A percentile compares a stretch with the other conserved stretches of the same genome.
These are phyloP conservation scores for Cecidostiba fungosa DNA, from an alignment of 2,888 invertebrate species.

Conservation along the genomic window DNA sequence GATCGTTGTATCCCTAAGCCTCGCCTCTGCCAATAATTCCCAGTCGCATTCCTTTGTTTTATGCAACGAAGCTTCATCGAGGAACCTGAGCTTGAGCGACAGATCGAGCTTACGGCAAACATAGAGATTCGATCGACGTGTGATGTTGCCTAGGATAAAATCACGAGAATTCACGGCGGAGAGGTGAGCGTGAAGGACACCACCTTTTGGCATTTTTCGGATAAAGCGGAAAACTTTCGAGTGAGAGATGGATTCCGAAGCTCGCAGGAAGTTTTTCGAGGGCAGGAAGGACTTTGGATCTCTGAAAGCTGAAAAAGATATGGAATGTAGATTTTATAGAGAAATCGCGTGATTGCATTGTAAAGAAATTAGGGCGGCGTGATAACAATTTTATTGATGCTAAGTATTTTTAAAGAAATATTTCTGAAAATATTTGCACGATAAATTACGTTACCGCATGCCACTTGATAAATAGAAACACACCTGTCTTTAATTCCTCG, in stretches of 20 bases:
- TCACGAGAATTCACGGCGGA: slow-evolving; percentile 84
- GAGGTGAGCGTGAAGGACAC: slow-evolving; percentile 86
- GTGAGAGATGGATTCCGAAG: slow-evolving; percentile 82
- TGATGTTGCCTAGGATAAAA: slow-evolving; percentile 83
- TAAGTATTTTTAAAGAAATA: neutral
- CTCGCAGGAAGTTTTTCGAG: slow-evolving; percentile 85
- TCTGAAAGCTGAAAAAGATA: slow-evolving; percentile 67
- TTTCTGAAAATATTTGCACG: neutral
- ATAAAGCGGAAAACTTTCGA: slow-evolving; percentile 87
- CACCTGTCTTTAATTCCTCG: slow-evolving; percentile 81
- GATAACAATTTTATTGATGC: neutral
- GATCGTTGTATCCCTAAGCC: slow-evolving; percentile 75
- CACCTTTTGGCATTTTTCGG: slow-evolving; percentile 88
- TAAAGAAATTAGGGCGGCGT: neutral
- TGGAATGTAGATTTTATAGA: neutral
- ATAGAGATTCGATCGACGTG: slow-evolving; percentile 84
- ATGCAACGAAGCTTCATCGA: neutral
- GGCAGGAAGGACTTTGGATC: slow-evolving; percentile 83
- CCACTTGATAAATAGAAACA: slow-evolving; percentile 64
- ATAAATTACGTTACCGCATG: neutral
- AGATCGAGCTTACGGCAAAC: slow-evolving; percentile 77
- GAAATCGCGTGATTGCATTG: neutral
- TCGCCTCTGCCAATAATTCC: slow-evolving; percentile 70
- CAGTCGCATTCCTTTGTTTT: slow-evolving; percentile 67
- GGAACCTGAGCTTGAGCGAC: slow-evolving; percentile 57